Evolutionary conservation across 2,888 invertebrate species (phyloP).

Genomic region (Mycalesis mineus): DNA sequence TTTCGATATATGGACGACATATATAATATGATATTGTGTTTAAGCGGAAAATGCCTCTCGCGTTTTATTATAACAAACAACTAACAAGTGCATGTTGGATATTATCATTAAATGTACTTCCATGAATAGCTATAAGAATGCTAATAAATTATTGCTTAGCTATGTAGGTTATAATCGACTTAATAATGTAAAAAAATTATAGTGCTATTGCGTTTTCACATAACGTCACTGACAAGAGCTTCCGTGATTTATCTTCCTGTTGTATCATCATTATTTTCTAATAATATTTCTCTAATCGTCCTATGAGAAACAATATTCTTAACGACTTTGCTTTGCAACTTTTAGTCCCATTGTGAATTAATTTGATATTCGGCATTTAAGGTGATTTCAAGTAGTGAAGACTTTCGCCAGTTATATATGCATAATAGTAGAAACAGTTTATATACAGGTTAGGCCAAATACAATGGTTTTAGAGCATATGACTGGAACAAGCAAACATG

Average conservation of each 20-base stretch:
- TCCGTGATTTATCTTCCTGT: not conserved
- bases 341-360: no score
- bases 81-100: slow-evolving; percentile 2
- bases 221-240: not conserved
- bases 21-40: not conserved
- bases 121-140: slow-evolving; percentile 3
- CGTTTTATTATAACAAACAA: slow-evolving; percentile 8
- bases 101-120: slow-evolving; percentile 19
- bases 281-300: not conserved
- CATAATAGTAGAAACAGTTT: no score
- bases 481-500: no score
- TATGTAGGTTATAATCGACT: slow-evolving; percentile 2
- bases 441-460: no score
- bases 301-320: not conserved
- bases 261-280: not conserved
- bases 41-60: slow-evolving; percentile 18
- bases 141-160: not conserved
- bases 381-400: no score
- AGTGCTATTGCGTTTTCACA: not conserved
- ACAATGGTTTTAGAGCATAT: no score
- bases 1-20: not conserved
- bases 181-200: not conserved
- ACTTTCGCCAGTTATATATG: no score
- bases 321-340: not conserved
- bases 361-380: no score